phyloP scores from a whole-genome alignment of 2,797 vertebrate genomes.

The Pipistrellus nathusii region DNA sequence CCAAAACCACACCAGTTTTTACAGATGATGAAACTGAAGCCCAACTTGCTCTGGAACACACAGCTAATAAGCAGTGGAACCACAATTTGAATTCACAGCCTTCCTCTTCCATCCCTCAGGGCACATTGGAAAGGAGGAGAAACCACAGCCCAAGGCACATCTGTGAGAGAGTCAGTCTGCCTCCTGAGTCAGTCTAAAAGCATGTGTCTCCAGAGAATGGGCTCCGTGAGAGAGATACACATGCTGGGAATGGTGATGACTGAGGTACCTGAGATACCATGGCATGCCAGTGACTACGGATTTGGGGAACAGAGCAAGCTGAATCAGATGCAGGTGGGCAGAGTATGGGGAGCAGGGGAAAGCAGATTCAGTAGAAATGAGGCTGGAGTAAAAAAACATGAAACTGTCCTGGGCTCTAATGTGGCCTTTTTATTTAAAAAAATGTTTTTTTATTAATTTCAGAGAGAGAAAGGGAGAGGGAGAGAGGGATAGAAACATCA shows the following conservation, averaged over 20 bases:
- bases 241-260: background rate
- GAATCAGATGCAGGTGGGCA: background rate
- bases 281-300: background rate
- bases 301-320: background rate
- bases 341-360: background rate
- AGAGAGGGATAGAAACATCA: background rate
- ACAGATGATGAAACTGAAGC: constrained; percentile 37
- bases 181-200: background rate
- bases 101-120: background rate
- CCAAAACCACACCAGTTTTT: background rate
- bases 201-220: background rate
- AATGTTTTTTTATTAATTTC: background rate
- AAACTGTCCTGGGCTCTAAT: background rate
- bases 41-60: background rate
- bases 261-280: background rate
- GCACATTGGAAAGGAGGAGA: background rate
- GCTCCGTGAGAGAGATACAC: background rate
- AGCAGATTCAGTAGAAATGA: background rate
- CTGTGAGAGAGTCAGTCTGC: background rate
- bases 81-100: background rate
- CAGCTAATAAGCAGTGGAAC: background rate
- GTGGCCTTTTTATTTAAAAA: background rate
- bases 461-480: background rate
- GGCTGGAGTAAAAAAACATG: background rate
- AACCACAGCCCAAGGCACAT: background rate